These are phyloP conservation scores for Calycopis cecrops DNA, from an alignment of 1,140 invertebrate genomes.

Conservation along the genomic window DNA sequence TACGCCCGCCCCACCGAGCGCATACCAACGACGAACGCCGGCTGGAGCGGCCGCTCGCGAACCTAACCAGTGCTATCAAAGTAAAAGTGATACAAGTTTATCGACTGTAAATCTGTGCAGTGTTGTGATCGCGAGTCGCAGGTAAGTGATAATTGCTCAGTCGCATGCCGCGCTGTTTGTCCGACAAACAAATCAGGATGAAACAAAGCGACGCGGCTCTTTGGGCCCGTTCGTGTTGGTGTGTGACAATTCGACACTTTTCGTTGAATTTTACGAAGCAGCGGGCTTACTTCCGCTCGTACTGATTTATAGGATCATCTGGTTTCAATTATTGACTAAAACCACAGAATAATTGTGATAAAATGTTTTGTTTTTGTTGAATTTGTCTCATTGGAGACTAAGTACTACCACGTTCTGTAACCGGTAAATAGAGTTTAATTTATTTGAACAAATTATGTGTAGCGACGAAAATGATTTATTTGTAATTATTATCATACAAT, in stretches of 20 bases:
- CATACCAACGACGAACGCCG: conserved; percentile 54
- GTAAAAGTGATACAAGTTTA: conserved; percentile 71
- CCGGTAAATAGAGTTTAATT: too few species aligned
- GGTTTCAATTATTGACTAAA: too few species aligned
- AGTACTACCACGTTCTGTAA: too few species aligned
- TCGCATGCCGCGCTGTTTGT: conserved; percentile 49
- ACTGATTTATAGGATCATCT: neutral
- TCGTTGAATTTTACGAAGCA: conserved; percentile 38
- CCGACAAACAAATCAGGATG: conserved; percentile 39
- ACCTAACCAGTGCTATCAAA: conserved; percentile 49
- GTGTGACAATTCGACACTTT: conserved; percentile 49
- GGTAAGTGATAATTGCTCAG: conserved; percentile 71
- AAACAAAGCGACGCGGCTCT: conserved; percentile 57
- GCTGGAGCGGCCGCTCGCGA: conserved; percentile 46
- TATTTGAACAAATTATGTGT: too few species aligned
- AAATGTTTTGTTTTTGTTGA: too few species aligned
- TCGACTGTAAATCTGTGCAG: conserved; percentile 69
- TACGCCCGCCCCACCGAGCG: conserved; percentile 47
- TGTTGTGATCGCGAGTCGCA: conserved; percentile 67
- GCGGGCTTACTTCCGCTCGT: neutral
- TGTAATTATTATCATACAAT: too few species aligned
- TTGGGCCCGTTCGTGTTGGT: conserved; percentile 45
- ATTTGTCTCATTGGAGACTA: too few species aligned
- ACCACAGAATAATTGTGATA: too few species aligned
- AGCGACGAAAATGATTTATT: too few species aligned